Conservation (phyloP, 1,140 invertebrate species). For the Samia ricini region DNA sequence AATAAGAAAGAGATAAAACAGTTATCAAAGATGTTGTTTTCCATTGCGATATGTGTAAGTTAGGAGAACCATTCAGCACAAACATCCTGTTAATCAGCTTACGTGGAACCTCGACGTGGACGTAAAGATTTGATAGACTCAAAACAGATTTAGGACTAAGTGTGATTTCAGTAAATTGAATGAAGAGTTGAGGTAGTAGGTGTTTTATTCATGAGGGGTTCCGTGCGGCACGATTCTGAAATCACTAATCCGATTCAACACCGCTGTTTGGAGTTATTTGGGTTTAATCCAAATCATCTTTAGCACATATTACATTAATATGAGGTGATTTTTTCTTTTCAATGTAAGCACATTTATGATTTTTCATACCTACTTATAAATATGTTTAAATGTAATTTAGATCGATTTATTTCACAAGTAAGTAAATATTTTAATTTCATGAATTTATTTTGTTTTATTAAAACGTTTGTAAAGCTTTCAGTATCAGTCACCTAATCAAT, state of each 20-base stretch:
- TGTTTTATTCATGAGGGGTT: conserved; percentile 34
- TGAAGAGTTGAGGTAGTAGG: conserved; percentile 28
- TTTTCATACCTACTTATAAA: not conserved
- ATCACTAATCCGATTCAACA: conserved; percentile 25
- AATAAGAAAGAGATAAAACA: conserved; percentile 14
- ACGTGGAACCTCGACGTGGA: conserved; percentile 17
- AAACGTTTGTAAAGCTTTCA: too few species aligned
- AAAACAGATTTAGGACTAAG: conserved; percentile 34
- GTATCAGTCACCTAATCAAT: not conserved
- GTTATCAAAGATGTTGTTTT: conserved; percentile 31
- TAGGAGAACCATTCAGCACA: conserved; percentile 16
- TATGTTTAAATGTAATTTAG: too few species aligned
- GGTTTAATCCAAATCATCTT: conserved; percentile 10
- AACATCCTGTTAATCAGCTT: conserved; percentile 35
- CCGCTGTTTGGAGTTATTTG: conserved; percentile 20
- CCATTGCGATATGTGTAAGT: conserved; percentile 28
- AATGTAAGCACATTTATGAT: not conserved
- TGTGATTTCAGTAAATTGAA: conserved; percentile 34
- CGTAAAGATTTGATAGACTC: conserved; percentile 24
- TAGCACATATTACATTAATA: conserved; percentile 3
- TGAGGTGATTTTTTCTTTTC: not conserved
- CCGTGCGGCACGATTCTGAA: conserved; percentile 21
- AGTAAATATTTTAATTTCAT: too few species aligned
- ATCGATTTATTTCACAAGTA: too few species aligned
- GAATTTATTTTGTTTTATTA: too few species aligned